These are phyloP conservation scores for Camelus bactrianus DNA, from an alignment of 2,113 vertebrate species.

Conservation along the genomic window DNA sequence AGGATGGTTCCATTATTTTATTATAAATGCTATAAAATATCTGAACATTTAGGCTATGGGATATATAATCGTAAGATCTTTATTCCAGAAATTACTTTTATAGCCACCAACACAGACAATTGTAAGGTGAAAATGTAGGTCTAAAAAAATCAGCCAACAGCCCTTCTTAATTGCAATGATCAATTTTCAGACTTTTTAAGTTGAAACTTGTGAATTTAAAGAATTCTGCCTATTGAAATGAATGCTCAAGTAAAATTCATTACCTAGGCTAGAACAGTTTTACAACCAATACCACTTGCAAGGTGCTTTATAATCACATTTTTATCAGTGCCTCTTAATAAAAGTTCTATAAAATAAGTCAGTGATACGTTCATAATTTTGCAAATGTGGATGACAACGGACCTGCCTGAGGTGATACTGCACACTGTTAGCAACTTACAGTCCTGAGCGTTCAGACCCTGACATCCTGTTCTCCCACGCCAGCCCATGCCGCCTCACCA, in stretches of 20 bases:
- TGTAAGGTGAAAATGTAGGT: background rate
- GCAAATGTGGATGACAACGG: background rate
- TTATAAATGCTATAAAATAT: background rate
- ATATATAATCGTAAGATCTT: background rate
- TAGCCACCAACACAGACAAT: background rate
- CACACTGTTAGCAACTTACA: background rate
- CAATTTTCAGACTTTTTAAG: background rate
- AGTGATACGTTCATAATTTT: constrained; percentile 40
- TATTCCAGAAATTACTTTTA: constrained; percentile 1
- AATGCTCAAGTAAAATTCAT: constrained; percentile 38
- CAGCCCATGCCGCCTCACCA: background rate
- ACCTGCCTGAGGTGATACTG: background rate
- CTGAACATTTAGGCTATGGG: background rate
- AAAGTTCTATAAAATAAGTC: constrained; percentile 59
- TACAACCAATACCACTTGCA: background rate
- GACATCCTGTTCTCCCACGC: constrained; percentile 27
- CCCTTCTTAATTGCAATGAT: background rate
- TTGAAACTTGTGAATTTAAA: constrained; percentile 12
- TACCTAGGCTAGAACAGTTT: background rate
- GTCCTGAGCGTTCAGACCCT: constrained; percentile 46
- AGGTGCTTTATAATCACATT: constrained; percentile 49
- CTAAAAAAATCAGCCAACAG: background rate
- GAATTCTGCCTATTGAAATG: background rate
- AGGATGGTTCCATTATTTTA: background rate
- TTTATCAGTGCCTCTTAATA: constrained; percentile 19